These are phyloP conservation scores for Calidris pygmaea DNA, from an alignment of 2,113 vertebrate species.

Conservation along the genomic window DNA sequence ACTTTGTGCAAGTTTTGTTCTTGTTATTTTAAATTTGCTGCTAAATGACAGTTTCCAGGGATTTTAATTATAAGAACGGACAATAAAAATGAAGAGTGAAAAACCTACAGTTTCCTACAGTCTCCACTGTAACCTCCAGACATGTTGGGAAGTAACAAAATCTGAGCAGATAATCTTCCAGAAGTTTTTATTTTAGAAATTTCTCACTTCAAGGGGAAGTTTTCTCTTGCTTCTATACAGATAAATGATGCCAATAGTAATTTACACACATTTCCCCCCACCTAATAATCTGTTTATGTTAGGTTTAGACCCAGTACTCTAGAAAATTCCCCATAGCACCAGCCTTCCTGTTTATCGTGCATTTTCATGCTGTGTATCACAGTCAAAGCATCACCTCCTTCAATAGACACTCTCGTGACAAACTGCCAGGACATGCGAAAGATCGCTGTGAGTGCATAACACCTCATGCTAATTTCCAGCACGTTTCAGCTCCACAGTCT, in stretches of 20 bases:
- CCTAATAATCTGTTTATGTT: not conserved
- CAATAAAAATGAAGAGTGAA: slow-evolving; percentile 45
- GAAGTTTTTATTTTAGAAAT: not conserved
- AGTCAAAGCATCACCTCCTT: not conserved
- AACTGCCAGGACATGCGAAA: not conserved
- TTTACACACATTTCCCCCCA: not conserved
- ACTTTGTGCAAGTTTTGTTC: not conserved
- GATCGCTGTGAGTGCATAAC: not conserved
- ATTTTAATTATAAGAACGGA: slow-evolving; percentile 62
- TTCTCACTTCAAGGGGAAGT: not conserved
- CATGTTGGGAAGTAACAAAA: not conserved
- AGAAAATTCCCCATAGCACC: slow-evolving; percentile 39
- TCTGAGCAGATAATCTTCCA: not conserved
- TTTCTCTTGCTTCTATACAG: not conserved
- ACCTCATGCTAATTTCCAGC: slow-evolving; percentile 28
- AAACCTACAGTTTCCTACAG: slow-evolving; percentile 4
- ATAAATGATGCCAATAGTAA: not conserved
- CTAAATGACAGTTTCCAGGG: slow-evolving; percentile 25
- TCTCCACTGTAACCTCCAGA: not conserved
- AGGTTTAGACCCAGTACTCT: not conserved
- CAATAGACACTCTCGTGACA: not conserved
- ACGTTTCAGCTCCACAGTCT: not conserved
- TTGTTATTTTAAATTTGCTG: slow-evolving; percentile 19
- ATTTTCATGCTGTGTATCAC: slow-evolving; percentile 34
- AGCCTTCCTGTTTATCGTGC: not conserved